Evolutionary conservation across 2,113 vertebrate genomes (phyloP).

Genomic region (Panthera leo): DNA sequence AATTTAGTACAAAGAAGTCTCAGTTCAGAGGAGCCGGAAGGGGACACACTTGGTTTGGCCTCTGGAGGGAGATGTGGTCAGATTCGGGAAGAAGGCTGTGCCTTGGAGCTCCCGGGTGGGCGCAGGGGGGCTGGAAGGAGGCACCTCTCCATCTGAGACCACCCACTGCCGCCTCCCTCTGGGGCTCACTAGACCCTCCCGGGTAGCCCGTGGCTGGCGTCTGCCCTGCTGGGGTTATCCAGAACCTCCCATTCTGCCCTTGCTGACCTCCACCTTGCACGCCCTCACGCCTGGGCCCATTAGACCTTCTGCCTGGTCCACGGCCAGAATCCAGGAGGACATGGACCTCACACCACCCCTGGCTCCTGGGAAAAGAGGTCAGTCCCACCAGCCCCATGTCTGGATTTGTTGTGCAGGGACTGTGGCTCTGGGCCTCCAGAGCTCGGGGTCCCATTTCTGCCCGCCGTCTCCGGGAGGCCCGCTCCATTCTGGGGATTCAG

Average conservation of each 20-base stretch:
- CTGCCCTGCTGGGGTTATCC: neutral
- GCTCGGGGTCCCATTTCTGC: neutral
- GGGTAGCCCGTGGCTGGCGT: neutral
- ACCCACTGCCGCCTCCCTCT: fast-evolving
- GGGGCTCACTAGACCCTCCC: fast-evolving
- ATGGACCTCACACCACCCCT: neutral
- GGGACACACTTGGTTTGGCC: neutral
- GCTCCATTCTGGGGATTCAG: neutral
- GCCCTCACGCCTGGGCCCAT: neutral
- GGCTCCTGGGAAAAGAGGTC: fast-evolving
- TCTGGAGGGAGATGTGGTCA: neutral
- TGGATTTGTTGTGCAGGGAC: neutral
- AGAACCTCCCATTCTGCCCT: neutral
- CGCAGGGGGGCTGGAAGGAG: neutral
- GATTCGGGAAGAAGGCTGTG: neutral
- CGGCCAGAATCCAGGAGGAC: neutral
- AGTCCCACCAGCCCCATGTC: neutral
- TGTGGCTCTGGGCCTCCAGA: neutral
- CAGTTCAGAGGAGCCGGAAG: neutral
- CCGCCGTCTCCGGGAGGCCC: neutral
- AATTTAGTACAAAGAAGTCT: neutral
- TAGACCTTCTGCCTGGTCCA: neutral
- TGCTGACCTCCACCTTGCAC: neutral
- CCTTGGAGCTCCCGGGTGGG: neutral
- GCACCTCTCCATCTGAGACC: neutral